These are phyloP conservation scores for Seriola rivoliana DNA, from an alignment of 2,113 vertebrate genomes.

Conservation along the genomic window DNA sequence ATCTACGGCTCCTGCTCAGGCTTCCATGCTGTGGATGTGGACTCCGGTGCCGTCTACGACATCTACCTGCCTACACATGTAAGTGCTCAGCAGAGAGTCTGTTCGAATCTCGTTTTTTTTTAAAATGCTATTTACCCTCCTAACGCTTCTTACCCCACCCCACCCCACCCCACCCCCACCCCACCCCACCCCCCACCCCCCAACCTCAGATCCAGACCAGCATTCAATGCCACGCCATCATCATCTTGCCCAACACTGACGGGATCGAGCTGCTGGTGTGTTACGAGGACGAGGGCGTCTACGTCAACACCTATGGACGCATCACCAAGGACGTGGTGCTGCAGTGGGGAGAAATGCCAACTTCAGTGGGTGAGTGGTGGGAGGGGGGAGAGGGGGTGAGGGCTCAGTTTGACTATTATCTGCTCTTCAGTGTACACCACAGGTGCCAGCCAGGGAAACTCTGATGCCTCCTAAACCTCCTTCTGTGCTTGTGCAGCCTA, in stretches of 20 bases:
- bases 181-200: too few relatives aligned
- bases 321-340: constrained; percentile 87
- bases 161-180: too few relatives aligned
- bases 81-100: constrained; percentile 55
- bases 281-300: constrained; percentile 85
- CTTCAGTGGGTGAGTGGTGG: constrained; percentile 78
- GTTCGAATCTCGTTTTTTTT: fast-evolving
- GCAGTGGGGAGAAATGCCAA: constrained; percentile 87
- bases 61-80: constrained; percentile 94
- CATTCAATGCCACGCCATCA: constrained; percentile 85
- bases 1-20: constrained; percentile 92
- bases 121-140: not conserved
- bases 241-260: constrained; percentile 84
- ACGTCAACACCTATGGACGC: constrained; percentile 86
- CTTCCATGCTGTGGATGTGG: constrained; percentile 96
- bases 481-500: constrained; percentile 71
- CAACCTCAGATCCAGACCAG: constrained; percentile 78
- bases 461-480: not conserved
- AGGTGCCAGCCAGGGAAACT: too few relatives aligned
- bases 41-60: constrained; percentile 94
- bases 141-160: fast-evolving
- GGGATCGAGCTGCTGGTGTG: constrained; percentile 86
- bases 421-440: too few relatives aligned
- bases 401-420: too few relatives aligned
- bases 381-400: too few relatives aligned